A percentile compares a stretch with the other conserved stretches of the same genome.
phyloP scores from a whole-genome alignment of 1,140 invertebrate genomes.

The Diuraphis noxia region DNA sequence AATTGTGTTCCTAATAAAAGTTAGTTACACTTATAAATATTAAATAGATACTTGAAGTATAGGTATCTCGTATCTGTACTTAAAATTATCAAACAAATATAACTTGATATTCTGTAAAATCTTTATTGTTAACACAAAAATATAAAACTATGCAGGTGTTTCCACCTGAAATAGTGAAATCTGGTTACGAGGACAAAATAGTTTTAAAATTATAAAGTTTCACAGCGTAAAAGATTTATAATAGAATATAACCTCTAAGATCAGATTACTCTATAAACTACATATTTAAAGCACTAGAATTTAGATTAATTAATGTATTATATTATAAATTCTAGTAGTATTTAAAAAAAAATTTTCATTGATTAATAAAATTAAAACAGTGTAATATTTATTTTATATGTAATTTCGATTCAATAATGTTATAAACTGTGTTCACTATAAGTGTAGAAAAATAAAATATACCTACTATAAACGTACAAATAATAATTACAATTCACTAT shows the following conservation, averaged over 20 bases:
- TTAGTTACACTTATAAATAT: too few species aligned
- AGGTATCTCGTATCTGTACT: neutral
- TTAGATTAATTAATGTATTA: too few species aligned
- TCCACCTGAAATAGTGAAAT: too few species aligned
- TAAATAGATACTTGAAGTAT: too few species aligned
- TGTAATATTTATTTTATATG: neutral
- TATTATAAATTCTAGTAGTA: too few species aligned
- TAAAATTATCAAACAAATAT: too few species aligned
- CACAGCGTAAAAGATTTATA: neutral
- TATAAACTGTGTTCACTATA: neutral
- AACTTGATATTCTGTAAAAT: too few species aligned
- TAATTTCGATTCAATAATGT: neutral
- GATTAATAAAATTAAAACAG: neutral
- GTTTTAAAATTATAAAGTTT: too few species aligned
- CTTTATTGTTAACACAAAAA: too few species aligned
- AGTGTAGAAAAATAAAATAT: neutral
- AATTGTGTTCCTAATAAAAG: too few species aligned
- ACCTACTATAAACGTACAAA: neutral
- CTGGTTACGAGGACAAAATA: too few species aligned
- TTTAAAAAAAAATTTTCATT: neutral
- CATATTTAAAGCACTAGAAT: neutral
- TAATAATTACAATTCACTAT: neutral
- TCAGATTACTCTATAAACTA: neutral
- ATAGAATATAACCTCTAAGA: neutral
- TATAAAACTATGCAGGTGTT: too few species aligned